Base-by-base conservation (phyloP, 2,797 vertebrate genomes). In the Alcedo quadribrachys region DNA sequence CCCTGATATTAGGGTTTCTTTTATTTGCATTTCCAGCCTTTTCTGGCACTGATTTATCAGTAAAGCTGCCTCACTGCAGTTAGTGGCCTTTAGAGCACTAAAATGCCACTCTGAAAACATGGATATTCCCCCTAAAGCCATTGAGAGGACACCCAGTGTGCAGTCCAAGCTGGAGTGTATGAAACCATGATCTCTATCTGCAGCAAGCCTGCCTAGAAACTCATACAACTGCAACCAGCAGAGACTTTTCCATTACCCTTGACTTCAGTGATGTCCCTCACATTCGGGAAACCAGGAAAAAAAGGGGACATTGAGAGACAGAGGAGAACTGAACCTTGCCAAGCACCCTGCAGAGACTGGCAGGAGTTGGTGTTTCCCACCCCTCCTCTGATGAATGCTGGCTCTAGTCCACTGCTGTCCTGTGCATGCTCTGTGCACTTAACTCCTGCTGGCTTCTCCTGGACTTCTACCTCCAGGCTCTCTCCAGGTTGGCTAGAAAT, bases 41-140 rank as follows among this genome's bases (percentile, higher is more conserved):
- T 89, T 62, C 4, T 50, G 65, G 57, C 9, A 16, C 14, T 46
- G 35, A 66, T 65, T 60, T 48, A 46, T 61, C 12, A 21, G n/a
- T 65, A 40, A 35, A 0, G 0, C 17, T 61, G 15, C 37, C 0
- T 0, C 6, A 54, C 27, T 37, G 24, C 20, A 37, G 27, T n/a
- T 1, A 0, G 50, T 58, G 27, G 24, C 15, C 22, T 81, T 69
- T 48, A 58, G 8, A 70, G 18, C 12, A 45, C 18, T 46, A 37
- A 67, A 71, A 67, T 48, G 10, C 22, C 22, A 37, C 11, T 65
- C 62, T 35, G 54, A 48, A 74, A 61, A 4, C 28, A 58, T 25
- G n/a, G 21, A 60, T 67, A 62, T 71, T 76, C 10, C 19, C 54
- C 30, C 22, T 61, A 45, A 81, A 62, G 28, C 32, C 16, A 13